phyloP scores from a whole-genome alignment of 2,797 vertebrate genomes.

The Leucoraja ocellata region DNA sequence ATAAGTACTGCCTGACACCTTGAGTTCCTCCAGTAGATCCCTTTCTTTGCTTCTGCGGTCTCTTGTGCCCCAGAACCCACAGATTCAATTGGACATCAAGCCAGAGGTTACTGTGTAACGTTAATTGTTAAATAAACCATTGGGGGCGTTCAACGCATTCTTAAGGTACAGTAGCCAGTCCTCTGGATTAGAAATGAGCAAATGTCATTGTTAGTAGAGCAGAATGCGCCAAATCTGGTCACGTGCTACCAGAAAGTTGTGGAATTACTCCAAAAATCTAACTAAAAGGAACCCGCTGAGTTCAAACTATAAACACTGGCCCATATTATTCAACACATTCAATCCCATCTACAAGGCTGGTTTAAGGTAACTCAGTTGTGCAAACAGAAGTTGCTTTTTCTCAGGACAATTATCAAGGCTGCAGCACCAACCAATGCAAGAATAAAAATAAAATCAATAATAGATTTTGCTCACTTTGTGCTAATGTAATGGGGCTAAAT shows the following conservation, averaged over 20 bases:
- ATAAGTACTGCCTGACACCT: no score
- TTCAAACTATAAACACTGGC: not conserved
- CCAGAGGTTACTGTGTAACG: not conserved
- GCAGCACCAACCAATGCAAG: not conserved
- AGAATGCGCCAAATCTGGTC: not conserved
- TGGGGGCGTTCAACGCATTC: not conserved
- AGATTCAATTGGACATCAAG: not conserved
- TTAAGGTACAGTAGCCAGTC: not conserved
- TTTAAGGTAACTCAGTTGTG: not conserved
- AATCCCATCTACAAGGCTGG: not conserved
- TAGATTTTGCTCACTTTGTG: not conserved
- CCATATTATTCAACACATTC: not conserved
- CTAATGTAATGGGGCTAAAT: not conserved
- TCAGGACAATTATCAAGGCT: not conserved
- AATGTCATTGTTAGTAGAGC: not conserved
- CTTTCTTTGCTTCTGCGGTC: no score
- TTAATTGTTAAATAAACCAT: not conserved
- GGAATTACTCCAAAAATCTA: not conserved
- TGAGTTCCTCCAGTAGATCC: no score
- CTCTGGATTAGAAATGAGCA: not conserved
- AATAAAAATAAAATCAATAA: not conserved
- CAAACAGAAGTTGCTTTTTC: not conserved
- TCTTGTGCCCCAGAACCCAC: no score
- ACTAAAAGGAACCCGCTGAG: not conserved
- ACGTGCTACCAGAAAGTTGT: not conserved